Base-by-base conservation (phyloP, 2,888 invertebrate genomes). In the Drosophila imparisetae region DNA sequence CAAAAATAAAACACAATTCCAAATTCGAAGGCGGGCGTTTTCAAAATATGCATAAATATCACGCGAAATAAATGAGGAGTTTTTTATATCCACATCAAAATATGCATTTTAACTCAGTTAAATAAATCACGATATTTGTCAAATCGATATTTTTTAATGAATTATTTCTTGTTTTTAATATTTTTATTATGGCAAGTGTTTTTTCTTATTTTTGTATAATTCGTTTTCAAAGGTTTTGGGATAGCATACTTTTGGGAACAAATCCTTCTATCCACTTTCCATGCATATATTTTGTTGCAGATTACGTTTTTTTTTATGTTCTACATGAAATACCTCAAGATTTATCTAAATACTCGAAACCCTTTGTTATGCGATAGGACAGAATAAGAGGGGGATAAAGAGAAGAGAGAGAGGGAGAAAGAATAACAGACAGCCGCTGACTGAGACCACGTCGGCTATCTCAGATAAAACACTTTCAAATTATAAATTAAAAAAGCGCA, bases 231-330 rank as follows among this genome's bases (percentile, higher is more conserved):
- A 11, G 4, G 49, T 50, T 52, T 49, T 24, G 59, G 36, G 38
- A 73, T 76, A 76, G 75, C 75, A 79, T 79, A 75, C 80, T 65
- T 71, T 71, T 71, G 45, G 52, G 71, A 42, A 24, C 42, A 42
- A 42, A 2, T 42, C 57, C 57, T 57, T 57, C 29, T 8, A 59
- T 60, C n/a, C 15, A 53, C 21, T 24, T 8, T 21, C 15, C 2
- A 15, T 3, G 15, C 32, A 11, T 18, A 24, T 30, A 13, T 5
- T 24, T 32, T 32, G 15, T n/a, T 8, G 21, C 4, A 21, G 15
- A 15, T 32, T 7, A 21, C 4, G 8, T 4, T 6, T 38, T 27
- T 38, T 38, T 27, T 38, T 38, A 21, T 10, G 6, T 24, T 6
- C 53, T 36, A 7, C 18, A 54, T 4, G 15, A 36, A 2, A 36